These are phyloP conservation scores for Sturnus vulgaris DNA, from an alignment of 2,113 vertebrate genomes.

Conservation along the genomic window DNA sequence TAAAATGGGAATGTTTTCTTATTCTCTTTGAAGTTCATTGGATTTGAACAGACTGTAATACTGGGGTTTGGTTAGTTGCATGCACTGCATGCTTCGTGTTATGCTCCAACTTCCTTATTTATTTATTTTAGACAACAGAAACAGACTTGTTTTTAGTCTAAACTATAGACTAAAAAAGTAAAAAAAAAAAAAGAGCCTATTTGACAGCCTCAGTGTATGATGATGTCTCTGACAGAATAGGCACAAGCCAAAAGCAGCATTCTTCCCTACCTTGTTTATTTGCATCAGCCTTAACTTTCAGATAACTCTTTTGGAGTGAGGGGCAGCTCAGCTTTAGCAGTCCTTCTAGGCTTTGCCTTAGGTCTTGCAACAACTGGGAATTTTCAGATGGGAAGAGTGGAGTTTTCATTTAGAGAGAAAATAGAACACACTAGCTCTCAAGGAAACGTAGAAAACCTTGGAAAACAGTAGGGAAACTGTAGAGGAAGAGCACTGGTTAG, in stretches of 20 bases:
- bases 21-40: slow-evolving; percentile 23
- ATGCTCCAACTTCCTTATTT: not conserved
- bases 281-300: not conserved
- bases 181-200: not conserved
- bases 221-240: slow-evolving; percentile 37
- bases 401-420: not conserved
- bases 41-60: not conserved
- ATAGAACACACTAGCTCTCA: not conserved
- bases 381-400: not conserved
- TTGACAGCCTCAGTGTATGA: not conserved
- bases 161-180: not conserved
- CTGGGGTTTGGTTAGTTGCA: not conserved
- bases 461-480: not conserved
- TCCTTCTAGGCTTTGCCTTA: not conserved
- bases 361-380: not conserved
- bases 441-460: not conserved
- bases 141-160: not conserved
- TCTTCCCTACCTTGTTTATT: not conserved
- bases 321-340: not conserved
- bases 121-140: slow-evolving; percentile 23
- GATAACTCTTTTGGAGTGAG: not conserved
- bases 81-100: not conserved
- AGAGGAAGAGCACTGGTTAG: not conserved
- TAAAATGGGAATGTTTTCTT: not conserved
- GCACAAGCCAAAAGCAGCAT: not conserved